Base-by-base conservation (phyloP, 2,113 vertebrate genomes). In the Prinia subflava region DNA sequence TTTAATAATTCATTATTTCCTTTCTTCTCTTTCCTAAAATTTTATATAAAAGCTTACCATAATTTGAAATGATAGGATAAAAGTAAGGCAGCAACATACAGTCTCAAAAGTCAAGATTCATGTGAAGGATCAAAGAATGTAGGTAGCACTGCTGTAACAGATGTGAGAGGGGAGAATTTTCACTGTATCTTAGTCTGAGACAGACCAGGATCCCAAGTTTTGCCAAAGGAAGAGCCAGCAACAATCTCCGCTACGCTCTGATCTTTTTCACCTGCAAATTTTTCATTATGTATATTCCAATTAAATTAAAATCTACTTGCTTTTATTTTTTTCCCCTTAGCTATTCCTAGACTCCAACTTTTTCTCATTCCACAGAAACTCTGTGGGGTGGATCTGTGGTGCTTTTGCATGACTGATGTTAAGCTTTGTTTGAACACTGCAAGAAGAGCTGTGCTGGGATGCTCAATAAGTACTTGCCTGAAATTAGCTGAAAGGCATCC, bases 11-110 rank as follows among this genome's bases (percentile, higher is more conserved):
- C 39, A 67, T 63, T 8, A 59, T 87, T 85, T 85, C 41, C 42
- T 92, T 89, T 95, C 73, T 93, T 92, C 62, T 87, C 56, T 73
- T 90, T 57, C 75, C 84, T 92, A 63, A 55, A 79, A 73, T 78
- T 76, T 77, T 57, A 33, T 80, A 5, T 50, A 71, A 90, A 81
- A 73, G 42, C 69, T 62, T 75, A 33, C 59, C 79, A 87, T 87
- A 77, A 95, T 85, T 93, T 76, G 82, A 59, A 80, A 44, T 7
- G 78, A 90, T 35, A 39, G 59, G 67, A 84, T 94, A 78, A 87
- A 95, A 94, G 63, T 33, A 49, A 73, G 55, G 65, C 57, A 70
- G 75, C 39, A 86, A 91, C 88, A 83, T 39, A 31, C 0, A 0
- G 19, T 39, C 82, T 86, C 64, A 88, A 77, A 80, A 93, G 52